A percentile compares a stretch with the other conserved stretches of the same genome.
phyloP scores from a whole-genome alignment of 2,113 vertebrate genomes.

The Suricata suricatta region DNA sequence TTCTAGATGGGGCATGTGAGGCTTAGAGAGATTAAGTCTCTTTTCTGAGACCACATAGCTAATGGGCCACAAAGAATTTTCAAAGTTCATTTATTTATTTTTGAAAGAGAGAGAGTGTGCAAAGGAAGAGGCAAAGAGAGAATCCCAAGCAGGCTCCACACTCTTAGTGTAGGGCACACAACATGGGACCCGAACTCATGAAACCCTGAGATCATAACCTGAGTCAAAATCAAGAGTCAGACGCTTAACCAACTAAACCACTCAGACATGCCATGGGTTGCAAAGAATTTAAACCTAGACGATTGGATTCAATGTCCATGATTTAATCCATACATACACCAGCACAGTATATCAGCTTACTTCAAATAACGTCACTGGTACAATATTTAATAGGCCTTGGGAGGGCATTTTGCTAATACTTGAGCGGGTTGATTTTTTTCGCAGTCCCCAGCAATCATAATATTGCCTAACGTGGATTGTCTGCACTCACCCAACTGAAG shows the following conservation, averaged over 20 bases:
- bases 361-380: slow-evolving; percentile 15
- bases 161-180: no score
- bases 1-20: neutral
- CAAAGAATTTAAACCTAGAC: slow-evolving; percentile 7
- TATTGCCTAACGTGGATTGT: neutral
- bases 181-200: no score
- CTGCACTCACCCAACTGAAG: neutral
- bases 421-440: slow-evolving; percentile 14
- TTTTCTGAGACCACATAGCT: neutral
- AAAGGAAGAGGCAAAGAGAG: no score
- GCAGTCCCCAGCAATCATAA: neutral
- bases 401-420: slow-evolving; percentile 14
- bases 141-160: no score
- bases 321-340: neutral
- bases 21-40: neutral
- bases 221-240: no score
- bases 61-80: neutral
- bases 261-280: neutral
- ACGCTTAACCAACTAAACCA: no score
- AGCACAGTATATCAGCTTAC: neutral
- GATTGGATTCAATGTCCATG: neutral
- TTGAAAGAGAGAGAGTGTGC: no score
- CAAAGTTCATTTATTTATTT: no score
- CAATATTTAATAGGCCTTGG: slow-evolving; percentile 7
- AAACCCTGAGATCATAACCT: no score